These are phyloP conservation scores for Blennius ocellaris DNA, from an alignment of 2,113 vertebrate species.

Conservation along the genomic window DNA sequence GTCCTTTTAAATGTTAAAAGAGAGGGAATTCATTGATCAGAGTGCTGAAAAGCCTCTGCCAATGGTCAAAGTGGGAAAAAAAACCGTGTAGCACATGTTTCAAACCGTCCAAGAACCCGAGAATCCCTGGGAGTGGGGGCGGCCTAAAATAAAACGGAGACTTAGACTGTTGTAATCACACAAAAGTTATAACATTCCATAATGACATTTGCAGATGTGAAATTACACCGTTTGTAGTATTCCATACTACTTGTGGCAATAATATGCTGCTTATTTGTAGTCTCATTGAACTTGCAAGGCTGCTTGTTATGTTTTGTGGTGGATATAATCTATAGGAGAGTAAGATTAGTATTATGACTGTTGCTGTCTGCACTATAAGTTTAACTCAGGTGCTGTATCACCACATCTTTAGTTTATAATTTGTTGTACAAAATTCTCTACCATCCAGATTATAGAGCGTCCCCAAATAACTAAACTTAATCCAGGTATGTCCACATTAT, in stretches of 20 bases:
- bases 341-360: too few species aligned
- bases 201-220: constrained; percentile 28
- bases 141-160: neutral
- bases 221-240: neutral
- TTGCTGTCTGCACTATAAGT: too few species aligned
- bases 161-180: constrained; percentile 2
- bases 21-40: constrained; percentile 51
- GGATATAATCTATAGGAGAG: too few species aligned
- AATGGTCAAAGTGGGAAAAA: constrained; percentile 32
- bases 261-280: neutral
- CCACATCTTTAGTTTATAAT: too few species aligned
- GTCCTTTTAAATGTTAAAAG: constrained; percentile 53
- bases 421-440: too few species aligned
- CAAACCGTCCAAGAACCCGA: constrained; percentile 18
- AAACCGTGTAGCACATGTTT: constrained; percentile 67
- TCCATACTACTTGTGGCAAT: too few species aligned
- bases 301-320: too few species aligned
- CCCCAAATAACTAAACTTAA: too few species aligned
- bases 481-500: too few species aligned
- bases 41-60: constrained; percentile 31
- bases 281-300: too few species aligned
- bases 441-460: too few species aligned
- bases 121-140: constrained; percentile 26
- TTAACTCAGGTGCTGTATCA: too few species aligned
- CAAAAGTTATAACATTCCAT: neutral